Evolutionary conservation across 2,888 invertebrate species (phyloP).

Genomic region (Synergus laeviventris): DNA sequence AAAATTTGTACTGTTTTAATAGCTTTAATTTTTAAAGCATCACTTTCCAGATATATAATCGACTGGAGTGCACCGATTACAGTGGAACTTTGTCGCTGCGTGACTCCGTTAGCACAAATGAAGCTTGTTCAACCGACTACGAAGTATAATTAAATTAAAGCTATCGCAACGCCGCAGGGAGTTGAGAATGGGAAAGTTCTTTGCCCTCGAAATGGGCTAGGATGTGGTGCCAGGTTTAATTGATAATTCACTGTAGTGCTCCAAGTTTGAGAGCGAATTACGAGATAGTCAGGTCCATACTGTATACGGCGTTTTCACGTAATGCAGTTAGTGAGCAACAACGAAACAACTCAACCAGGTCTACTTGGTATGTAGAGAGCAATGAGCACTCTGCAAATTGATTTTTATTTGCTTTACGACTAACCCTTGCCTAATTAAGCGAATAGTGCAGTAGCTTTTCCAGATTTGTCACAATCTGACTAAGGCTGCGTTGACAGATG

Average conservation of each 20-base stretch:
- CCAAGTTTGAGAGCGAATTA: not conserved
- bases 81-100: slow-evolving; percentile 1
- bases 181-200: slow-evolving; percentile 5
- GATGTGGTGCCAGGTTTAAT: not conserved
- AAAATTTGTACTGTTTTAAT: not conserved
- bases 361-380: not conserved
- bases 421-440: not conserved
- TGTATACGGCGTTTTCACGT: not conserved
- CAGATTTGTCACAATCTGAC: no score
- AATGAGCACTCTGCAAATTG: not conserved
- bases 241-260: not conserved
- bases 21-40: not conserved
- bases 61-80: not conserved
- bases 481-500: no score
- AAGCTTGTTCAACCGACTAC: not conserved
- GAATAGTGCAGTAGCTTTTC: no score
- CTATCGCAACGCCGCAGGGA: not conserved
- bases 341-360: not conserved
- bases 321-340: not conserved
- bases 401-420: not conserved
- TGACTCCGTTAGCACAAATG: slow-evolving; percentile 4
- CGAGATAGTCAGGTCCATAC: not conserved
- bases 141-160: slow-evolving; percentile 8
- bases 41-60: not conserved
- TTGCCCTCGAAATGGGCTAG: not conserved